These are phyloP conservation scores for Geopemphigus sp. DNA, from an alignment of 1,140 invertebrate species.

Conservation along the genomic window DNA sequence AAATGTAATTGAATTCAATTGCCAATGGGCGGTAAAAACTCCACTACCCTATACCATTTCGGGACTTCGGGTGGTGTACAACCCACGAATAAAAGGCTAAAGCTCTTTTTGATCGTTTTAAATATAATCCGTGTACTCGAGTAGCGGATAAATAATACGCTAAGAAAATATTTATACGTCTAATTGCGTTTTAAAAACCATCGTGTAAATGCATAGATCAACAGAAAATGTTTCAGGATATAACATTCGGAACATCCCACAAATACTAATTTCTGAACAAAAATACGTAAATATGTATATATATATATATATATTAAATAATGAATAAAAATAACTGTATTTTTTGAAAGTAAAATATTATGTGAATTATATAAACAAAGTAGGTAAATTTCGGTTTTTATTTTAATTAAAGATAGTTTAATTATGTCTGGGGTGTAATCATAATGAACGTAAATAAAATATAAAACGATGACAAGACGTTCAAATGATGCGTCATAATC, in stretches of 20 bases:
- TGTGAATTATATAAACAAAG: no score
- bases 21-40: conserved; percentile 46
- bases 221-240: background rate
- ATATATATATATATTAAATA: no score
- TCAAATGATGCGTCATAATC: no score
- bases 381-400: background rate
- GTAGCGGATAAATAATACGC: background rate
- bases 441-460: conserved; percentile 1
- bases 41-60: conserved; percentile 5
- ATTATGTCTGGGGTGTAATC: background rate
- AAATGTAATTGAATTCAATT: conserved; percentile 49
- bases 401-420: background rate
- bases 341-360: background rate
- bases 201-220: background rate
- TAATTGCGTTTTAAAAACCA: conserved; percentile 3
- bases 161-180: conserved; percentile 34
- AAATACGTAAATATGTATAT: no score
- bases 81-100: background rate
- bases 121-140: conserved; percentile 16
- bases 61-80: background rate
- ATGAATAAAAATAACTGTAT: background rate
- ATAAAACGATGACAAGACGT: background rate
- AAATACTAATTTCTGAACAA: background rate
- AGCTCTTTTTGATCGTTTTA: conserved; percentile 20
- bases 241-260: background rate